Evolutionary conservation across 2,888 invertebrate genomes (phyloP), one percentile per base, ranked within the genome.

Genomic region (Steinernema scapterisci): DNA sequence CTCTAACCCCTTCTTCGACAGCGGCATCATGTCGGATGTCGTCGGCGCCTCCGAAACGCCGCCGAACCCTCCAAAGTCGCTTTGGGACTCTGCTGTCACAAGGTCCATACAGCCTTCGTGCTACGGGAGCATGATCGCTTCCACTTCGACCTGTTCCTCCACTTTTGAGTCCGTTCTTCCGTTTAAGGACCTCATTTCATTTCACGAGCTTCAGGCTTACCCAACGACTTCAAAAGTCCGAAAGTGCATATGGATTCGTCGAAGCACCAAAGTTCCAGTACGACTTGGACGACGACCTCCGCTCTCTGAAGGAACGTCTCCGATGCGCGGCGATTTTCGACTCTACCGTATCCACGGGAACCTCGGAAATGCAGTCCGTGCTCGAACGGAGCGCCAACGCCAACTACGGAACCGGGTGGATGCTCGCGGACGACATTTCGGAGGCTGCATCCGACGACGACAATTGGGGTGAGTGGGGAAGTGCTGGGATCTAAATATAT

Each of bases 181-280:
- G 2, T 19, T 48, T 19, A 19, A n/a, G 21, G 52, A 19, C 2
- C 19, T 52, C 21, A 5, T 52, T 19, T 21, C 6, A 3, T 19
- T 16, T 48, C 9, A n/a, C n/a, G n/a, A 16, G 19, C 31, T 63
- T 31, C 63, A 63, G 63, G 38, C 7, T 63, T 27, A 31, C 63
- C 11, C 63, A 63, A n/a, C 63, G 63, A 63, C 16, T 63, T 1
- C 63, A 63, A 11, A 63, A 63, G 63, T 63, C 63, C 27, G 63
- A 63, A 27, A 52, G 52, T 23, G 52, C 21, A 9, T 52, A 23
- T 23, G 52, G 52, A 31, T 81, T 80, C 70, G 78, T 82, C 48
- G 83, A 83, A 54, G 83, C 84, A 25, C 84, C 84, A 13, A 82
- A 82, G 3, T 85, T 84, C 74, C 79, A 82, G 77, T 85, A 85